Percentiles rank a stretch among this genome's conserved stretches.
Conservation (phyloP, 1,140 invertebrate genomes). For the Hylaeus anthracinus region DNA sequence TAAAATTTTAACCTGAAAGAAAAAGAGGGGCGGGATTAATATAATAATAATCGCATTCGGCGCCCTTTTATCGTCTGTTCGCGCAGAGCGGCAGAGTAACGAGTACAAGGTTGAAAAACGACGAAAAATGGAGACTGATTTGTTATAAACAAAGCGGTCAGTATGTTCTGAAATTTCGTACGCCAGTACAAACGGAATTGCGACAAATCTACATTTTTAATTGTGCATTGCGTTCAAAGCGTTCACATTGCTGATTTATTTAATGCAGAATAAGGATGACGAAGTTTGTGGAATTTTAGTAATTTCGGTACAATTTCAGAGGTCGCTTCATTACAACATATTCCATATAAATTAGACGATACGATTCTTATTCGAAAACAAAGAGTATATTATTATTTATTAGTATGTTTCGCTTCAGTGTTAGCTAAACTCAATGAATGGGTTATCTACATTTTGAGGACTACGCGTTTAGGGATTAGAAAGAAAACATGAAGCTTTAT, state of each 20-base stretch:
- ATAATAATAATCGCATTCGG: conserved; percentile 30
- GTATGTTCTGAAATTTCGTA: not conserved
- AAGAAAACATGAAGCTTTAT: conserved; percentile 7
- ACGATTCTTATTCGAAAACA: no score
- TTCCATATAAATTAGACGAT: no score
- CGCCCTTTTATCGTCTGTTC: conserved; percentile 7
- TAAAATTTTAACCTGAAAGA: not conserved
- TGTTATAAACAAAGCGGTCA: not conserved
- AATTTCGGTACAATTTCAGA: no score
- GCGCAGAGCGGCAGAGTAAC: not conserved
- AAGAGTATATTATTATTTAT: not conserved
- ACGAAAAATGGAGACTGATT: not conserved
- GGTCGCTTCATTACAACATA: no score
- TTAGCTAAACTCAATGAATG: not conserved
- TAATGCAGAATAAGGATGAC: not conserved
- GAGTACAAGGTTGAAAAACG: not conserved
- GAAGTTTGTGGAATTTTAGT: not conserved
- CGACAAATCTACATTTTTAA: conserved; percentile 1
- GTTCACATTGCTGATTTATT: not conserved
- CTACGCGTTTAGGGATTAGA: not conserved
- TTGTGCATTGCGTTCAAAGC: not conserved
- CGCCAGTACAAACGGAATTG: not conserved
- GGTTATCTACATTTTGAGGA: not conserved
- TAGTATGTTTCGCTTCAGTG: conserved; percentile 2
- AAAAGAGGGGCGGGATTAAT: conserved; percentile 3